A percentile compares a stretch with the other conserved stretches of the same genome.
phyloP scores from a whole-genome alignment of 1,140 invertebrate genomes.

The Orchesella cincta region DNA sequence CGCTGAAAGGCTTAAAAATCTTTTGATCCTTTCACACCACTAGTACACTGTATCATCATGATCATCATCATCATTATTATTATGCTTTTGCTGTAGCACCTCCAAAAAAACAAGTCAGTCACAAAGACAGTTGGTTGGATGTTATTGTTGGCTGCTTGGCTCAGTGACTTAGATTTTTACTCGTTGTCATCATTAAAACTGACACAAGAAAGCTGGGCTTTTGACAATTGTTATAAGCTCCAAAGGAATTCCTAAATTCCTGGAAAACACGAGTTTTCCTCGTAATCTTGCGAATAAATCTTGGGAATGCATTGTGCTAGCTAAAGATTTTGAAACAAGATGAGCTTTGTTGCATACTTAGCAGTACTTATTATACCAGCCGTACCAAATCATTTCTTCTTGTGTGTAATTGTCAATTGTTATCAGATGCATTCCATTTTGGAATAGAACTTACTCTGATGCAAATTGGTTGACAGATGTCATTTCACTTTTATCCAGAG shows the following conservation, averaged over 20 bases:
- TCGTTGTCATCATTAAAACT: slow-evolving; percentile 1
- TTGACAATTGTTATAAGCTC: background rate
- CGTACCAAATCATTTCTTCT: background rate
- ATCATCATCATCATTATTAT: too few species aligned
- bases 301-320: background rate
- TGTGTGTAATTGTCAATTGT: background rate
- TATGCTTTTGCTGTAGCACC: too few species aligned
- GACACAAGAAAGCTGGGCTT: background rate
- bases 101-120: too few species aligned
- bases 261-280: slow-evolving; percentile 13
- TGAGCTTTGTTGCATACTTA: background rate
- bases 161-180: background rate
- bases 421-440: background rate
- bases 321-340: background rate
- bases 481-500: background rate
- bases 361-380: background rate
- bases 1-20: background rate
- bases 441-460: background rate
- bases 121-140: too few species aligned
- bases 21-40: background rate
- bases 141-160: too few species aligned
- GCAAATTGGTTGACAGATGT: background rate
- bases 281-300: background rate
- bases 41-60: background rate
- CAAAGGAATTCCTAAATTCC: slow-evolving; percentile 14